phyloP scores from a whole-genome alignment of 2,113 vertebrate genomes.

The Vulpes vulpes region DNA sequence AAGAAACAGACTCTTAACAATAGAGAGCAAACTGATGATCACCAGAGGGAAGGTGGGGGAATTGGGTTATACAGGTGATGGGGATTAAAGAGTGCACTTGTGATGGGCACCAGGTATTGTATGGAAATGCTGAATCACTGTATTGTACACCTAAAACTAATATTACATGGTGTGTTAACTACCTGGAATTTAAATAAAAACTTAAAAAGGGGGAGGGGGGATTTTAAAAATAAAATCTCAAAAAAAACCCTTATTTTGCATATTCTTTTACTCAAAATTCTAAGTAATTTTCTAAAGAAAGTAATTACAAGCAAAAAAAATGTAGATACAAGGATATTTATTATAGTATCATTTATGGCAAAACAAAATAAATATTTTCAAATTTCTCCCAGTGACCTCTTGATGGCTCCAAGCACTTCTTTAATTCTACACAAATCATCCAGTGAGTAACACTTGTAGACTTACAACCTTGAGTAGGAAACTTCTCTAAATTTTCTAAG shows the following conservation, averaged over 20 bases:
- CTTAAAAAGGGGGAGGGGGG: not conserved
- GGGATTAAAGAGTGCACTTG: not conserved
- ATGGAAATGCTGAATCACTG: not conserved
- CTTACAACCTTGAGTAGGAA: not conserved
- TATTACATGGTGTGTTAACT: not conserved
- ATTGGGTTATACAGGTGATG: not conserved
- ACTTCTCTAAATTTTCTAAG: not conserved
- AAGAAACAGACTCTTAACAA: not conserved
- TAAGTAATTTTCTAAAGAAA: constrained; percentile 3
- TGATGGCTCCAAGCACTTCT: not conserved
- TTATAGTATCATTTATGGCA: not conserved
- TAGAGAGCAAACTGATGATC: not conserved
- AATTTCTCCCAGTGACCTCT: not conserved
- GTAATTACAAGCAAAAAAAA: not conserved
- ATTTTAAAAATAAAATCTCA: not conserved
- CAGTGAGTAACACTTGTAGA: not conserved
- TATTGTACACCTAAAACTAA: not conserved
- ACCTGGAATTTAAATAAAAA: not conserved
- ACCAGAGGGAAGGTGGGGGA: not conserved
- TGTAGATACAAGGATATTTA: not conserved
- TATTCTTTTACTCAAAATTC: not conserved
- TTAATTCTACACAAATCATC: not conserved
- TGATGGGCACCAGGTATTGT: not conserved
- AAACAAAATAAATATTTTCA: constrained; percentile 6
- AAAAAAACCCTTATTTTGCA: not conserved